Evolutionary conservation across 2,888 invertebrate species (phyloP).

Genomic region (Chouioia cunea): DNA sequence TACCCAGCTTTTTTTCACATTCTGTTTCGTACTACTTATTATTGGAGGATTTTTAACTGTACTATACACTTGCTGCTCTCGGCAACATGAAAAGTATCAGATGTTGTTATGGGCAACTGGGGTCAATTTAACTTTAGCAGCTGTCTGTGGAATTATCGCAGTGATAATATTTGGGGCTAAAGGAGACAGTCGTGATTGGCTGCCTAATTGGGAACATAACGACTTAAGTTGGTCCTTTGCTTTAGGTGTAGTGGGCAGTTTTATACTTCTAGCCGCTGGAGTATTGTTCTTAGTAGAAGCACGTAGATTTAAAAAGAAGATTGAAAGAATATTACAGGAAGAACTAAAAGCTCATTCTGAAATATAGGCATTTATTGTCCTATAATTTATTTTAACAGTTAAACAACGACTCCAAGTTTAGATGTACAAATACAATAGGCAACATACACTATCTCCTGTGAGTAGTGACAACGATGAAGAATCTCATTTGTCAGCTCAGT

Average conservation of each 20-base stretch:
- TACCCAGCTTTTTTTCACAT: constrained; percentile 93
- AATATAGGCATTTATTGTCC: constrained; percentile 5
- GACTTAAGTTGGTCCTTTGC: constrained; percentile 95
- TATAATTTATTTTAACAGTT: too few species aligned
- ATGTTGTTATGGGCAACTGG: constrained; percentile 82
- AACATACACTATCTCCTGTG: too few species aligned
- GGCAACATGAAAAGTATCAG: constrained; percentile 82
- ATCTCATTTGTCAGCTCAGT: too few species aligned
- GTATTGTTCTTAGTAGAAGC: constrained; percentile 87
- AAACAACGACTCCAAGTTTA: too few species aligned
- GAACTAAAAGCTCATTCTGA: constrained; percentile 78
- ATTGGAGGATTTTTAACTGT: constrained; percentile 81
- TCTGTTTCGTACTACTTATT: constrained; percentile 85
- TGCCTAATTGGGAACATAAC: constrained; percentile 97
- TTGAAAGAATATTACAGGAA: constrained; percentile 80
- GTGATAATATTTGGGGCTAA: constrained; percentile 90
- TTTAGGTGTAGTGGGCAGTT: constrained; percentile 83
- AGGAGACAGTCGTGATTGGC: constrained; percentile 93
- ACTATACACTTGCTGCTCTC: constrained; percentile 80
- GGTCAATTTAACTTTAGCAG: constrained; percentile 78
- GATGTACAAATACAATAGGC: too few species aligned
- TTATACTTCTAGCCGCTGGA: constrained; percentile 82
- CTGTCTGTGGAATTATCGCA: constrained; percentile 85
- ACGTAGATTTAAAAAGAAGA: constrained; percentile 80
- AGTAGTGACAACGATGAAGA: too few species aligned